Percentiles rank a stretch among this genome's conserved stretches.
Evolutionary conservation across 2,888 invertebrate species (phyloP).

Genomic region (Brachyptera putata): DNA sequence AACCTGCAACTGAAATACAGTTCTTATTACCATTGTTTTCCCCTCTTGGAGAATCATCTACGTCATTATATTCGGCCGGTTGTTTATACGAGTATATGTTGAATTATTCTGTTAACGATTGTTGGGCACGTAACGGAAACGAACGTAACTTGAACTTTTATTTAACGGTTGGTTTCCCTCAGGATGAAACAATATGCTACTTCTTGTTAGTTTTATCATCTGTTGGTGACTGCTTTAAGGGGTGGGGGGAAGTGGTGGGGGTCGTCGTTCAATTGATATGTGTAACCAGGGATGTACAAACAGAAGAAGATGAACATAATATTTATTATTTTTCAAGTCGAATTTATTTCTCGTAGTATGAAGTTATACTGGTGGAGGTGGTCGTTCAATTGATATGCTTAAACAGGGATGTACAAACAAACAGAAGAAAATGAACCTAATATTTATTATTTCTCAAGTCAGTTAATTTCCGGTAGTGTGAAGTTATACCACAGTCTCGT

Average conservation of each 20-base stretch:
- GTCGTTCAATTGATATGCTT: too few species aligned
- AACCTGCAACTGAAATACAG: constrained; percentile 4
- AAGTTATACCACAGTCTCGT: too few species aligned
- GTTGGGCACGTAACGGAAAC: constrained; percentile 17
- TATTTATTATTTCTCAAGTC: too few species aligned
- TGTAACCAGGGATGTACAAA: background rate
- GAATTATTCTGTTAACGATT: constrained; percentile 9
- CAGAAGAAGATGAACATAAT: background rate
- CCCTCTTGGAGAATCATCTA: background rate
- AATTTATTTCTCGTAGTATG: too few species aligned
- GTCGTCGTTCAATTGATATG: background rate
- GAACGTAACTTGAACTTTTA: constrained; percentile 18
- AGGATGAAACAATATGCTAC: constrained; percentile 18
- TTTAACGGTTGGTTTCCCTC: constrained; percentile 20
- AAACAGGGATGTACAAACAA: too few species aligned
- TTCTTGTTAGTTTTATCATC: constrained; percentile 9
- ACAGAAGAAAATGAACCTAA: too few species aligned
- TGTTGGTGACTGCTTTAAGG: constrained; percentile 6
- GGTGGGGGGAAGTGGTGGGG: too few species aligned
- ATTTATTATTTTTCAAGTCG: too few species aligned
- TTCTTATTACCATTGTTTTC: background rate
- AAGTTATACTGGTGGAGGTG: too few species aligned
- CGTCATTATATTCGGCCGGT: too few species aligned
- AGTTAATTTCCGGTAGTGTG: too few species aligned
- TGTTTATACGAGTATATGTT: too few species aligned